Evolutionary conservation across 2,113 vertebrate species (phyloP), one percentile per base, ranked within the genome.

Genomic region (Ophthalmolycus amberensis): DNA sequence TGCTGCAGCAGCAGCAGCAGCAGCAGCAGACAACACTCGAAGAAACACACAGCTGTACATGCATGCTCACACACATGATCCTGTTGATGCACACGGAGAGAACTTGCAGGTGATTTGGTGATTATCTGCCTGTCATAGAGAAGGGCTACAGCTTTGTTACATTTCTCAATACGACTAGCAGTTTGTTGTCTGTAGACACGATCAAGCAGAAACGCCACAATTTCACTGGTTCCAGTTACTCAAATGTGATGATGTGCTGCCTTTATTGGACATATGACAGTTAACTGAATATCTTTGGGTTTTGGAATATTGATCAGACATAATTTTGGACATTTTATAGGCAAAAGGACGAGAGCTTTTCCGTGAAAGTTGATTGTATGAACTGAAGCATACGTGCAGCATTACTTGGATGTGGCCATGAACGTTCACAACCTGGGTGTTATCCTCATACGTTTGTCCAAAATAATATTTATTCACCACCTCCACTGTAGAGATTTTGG

Each of bases 1-100:
- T 29, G 74, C 75, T 71, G 72, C 67, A 42, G 52, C 80, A 54
- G 77, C 46, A 44, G 72, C 67, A 42, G 52, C 80, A 54, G 77
- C 46, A 44, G 65, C 46, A 46, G 66, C 40, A 64, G 50, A 74
- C 63, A 63, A 68, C 71, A 75, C 7, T 14, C 46, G 85, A 79
- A 86, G 71, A 25, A 44, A 70, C 72, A 68, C 66, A 70, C 37
- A 22, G 66, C 59, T n/a, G 71, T 42, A 79, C 9, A 29, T 22
- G 27, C 48, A 46, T n/a, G 52, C 60, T 32, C 72, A 59, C 75
- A 62, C 60, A 54, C 32, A 16, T 63, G 62, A 27, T 73, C 11
- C 46, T 65, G 32, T 22, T 48, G 12, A 25, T n/a, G 38, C 29
- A 42, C 29, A 38, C 42, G 34, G n/a, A 63, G 22, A 37, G 16